Percentiles rank a stretch among this genome's conserved stretches.
Evolutionary conservation across 2,888 invertebrate genomes (phyloP).

Genomic region (Chalcis sispes): DNA sequence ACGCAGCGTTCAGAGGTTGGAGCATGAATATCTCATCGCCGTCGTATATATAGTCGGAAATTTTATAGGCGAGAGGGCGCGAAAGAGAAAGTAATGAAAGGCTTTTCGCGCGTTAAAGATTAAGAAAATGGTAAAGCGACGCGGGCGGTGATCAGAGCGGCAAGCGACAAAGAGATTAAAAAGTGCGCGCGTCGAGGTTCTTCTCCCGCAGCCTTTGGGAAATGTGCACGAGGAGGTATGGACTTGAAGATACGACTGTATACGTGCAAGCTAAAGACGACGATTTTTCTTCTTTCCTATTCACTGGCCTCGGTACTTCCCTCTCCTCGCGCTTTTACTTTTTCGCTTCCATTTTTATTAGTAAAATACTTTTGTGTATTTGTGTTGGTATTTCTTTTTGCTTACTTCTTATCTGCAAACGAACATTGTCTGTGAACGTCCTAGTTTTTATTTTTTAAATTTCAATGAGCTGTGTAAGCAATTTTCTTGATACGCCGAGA

Average conservation of each 20-base stretch:
- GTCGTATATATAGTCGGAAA: not conserved
- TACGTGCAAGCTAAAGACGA: too few species aligned
- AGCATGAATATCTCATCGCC: conserved; percentile 34
- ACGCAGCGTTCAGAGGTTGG: not conserved
- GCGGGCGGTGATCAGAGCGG: not conserved
- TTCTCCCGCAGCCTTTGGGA: not conserved
- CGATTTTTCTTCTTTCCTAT: not conserved
- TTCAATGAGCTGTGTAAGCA: too few species aligned
- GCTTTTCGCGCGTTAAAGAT: too few species aligned
- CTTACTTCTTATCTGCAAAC: not conserved
- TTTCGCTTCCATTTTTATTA: not conserved
- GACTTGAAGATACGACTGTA: too few species aligned
- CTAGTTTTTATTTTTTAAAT: too few species aligned
- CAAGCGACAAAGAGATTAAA: conserved; percentile 39
- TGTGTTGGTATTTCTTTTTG: not conserved
- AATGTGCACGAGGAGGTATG: not conserved
- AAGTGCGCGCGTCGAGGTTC: not conserved
- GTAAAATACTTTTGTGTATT: not conserved
- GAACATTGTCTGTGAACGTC: too few species aligned
- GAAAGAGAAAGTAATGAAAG: not conserved
- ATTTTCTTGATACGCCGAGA: too few species aligned
- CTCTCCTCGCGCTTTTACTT: not conserved
- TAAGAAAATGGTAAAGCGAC: too few species aligned
- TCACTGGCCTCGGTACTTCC: not conserved
- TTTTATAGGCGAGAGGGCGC: conserved; percentile 13